These are phyloP conservation scores for Myotis myotis DNA, from an alignment of 2,797 vertebrate genomes.

Conservation along the genomic window DNA sequence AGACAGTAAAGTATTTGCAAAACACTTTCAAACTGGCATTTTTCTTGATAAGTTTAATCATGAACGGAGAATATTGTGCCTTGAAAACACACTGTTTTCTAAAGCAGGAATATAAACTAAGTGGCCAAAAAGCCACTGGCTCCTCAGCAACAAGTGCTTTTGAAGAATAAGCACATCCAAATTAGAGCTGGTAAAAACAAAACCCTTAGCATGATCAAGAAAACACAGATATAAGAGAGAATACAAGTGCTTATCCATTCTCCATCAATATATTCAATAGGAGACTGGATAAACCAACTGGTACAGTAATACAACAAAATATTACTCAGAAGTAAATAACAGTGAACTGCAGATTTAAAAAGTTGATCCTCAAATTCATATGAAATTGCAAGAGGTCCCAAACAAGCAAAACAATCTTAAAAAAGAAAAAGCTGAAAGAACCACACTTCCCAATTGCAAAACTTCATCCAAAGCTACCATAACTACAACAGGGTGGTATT, in stretches of 20 bases:
- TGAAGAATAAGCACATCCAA: slow-evolving; percentile 57
- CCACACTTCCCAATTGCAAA: background rate
- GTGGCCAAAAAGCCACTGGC: background rate
- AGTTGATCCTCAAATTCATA: background rate
- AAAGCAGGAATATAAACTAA: background rate
- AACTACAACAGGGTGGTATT: background rate
- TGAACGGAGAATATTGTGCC: slow-evolving; percentile 15
- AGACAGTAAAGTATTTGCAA: slow-evolving; percentile 41
- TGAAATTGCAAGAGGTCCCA: background rate
- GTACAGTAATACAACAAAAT: background rate
- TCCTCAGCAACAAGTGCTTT: slow-evolving; percentile 51
- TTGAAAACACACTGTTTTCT: slow-evolving; percentile 53
- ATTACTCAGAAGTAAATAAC: background rate
- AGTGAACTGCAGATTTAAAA: background rate
- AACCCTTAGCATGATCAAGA: background rate
- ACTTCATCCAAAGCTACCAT: background rate
- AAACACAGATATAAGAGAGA: slow-evolving; percentile 13
- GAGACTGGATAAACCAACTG: background rate
- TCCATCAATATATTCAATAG: background rate
- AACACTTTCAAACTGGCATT: slow-evolving; percentile 23
- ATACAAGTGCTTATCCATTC: background rate
- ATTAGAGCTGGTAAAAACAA: slow-evolving; percentile 26
- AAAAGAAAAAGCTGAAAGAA: background rate
- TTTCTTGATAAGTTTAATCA: slow-evolving; percentile 40
- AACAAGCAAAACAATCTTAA: background rate